Percentiles rank a stretch among this genome's conserved stretches.
phyloP scores from a whole-genome alignment of 2,113 vertebrate genomes.

The Ivindomyrus marchei region DNA sequence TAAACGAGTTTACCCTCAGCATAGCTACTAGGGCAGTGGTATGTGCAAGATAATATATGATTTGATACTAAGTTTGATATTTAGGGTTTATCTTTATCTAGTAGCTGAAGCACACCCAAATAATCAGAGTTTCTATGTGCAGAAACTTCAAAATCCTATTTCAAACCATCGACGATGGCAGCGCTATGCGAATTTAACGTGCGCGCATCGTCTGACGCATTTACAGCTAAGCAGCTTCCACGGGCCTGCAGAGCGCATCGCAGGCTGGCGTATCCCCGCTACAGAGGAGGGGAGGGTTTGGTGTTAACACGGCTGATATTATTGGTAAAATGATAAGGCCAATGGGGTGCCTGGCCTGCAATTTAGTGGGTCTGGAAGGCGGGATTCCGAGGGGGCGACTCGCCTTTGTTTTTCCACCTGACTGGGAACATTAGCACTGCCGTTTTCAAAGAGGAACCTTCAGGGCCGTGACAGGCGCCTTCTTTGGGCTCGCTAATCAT shows the following conservation, averaged over 20 bases:
- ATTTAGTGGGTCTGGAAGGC: conserved; percentile 20
- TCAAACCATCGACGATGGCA: background rate
- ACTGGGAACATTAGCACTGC: conserved; percentile 28
- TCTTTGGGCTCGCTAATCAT: conserved; percentile 33
- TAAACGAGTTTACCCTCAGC: background rate
- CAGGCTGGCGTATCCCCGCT: background rate
- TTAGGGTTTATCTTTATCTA: background rate
- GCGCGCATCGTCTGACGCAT: background rate
- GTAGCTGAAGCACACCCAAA: background rate
- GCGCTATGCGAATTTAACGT: background rate
- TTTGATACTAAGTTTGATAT: background rate
- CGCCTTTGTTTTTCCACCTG: conserved; percentile 27
- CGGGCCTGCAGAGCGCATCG: background rate
- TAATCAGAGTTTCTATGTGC: background rate
- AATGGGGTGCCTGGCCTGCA: conserved; percentile 20
- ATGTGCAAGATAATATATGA: background rate
- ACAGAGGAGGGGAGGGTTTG: background rate
- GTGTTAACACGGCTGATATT: conserved; percentile 17
- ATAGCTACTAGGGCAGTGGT: background rate
- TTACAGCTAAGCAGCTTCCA: conserved; percentile 1
- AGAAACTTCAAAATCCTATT: background rate
- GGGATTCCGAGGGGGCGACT: conserved; percentile 15
- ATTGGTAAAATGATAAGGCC: conserved; percentile 11
- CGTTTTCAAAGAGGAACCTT: conserved; percentile 14
- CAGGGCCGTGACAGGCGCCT: conserved; percentile 28